Evolutionary conservation across 2,113 vertebrate genomes (phyloP).

Genomic region (Nothocercus nigrocapillus): DNA sequence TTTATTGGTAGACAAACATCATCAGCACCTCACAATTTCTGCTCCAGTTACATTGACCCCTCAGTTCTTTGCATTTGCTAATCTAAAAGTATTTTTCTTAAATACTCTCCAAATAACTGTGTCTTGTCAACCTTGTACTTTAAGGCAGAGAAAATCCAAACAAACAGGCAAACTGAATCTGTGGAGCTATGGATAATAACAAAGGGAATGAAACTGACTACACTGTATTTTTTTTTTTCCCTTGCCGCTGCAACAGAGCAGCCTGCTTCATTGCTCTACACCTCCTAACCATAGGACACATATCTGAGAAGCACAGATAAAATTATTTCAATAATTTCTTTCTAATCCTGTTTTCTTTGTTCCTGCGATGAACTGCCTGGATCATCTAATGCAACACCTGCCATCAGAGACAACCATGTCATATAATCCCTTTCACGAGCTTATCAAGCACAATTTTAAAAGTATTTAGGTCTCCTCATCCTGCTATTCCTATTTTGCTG

Average conservation of each 20-base stretch:
- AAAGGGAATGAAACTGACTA: background rate
- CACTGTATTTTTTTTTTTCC: background rate
- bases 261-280: background rate
- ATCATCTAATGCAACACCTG: background rate
- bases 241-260: background rate
- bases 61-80: background rate
- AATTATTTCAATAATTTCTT: constrained; percentile 20
- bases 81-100: constrained; percentile 2
- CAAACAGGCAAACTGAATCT: background rate
- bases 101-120: background rate
- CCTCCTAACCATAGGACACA: background rate
- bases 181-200: background rate
- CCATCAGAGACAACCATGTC: constrained; percentile 11
- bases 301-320: constrained; percentile 34
- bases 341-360: constrained; percentile 47
- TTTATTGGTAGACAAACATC: background rate
- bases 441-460: background rate
- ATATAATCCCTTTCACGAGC: constrained; percentile 43
- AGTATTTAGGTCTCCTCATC: constrained; percentile 14
- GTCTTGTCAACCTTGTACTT: background rate
- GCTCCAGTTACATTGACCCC: background rate
- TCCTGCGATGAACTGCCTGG: background rate
- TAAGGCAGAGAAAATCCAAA: constrained; percentile 2
- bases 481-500: background rate
- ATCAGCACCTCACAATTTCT: background rate